Evolutionary conservation across 2,797 vertebrate species (phyloP).

Genomic region (Sebastes cheni): DNA sequence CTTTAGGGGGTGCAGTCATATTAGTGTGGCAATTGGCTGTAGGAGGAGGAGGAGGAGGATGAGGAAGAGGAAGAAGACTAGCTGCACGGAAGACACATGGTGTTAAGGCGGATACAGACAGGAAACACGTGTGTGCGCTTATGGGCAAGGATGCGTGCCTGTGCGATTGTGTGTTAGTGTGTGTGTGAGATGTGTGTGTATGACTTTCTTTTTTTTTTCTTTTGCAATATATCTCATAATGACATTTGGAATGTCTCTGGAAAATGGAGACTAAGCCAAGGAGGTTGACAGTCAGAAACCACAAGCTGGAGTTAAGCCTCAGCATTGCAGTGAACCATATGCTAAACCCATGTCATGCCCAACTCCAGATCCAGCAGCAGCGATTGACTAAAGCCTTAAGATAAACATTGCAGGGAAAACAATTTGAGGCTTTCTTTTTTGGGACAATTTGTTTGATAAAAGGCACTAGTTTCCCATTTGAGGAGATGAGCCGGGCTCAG

Average conservation of each 20-base stretch:
- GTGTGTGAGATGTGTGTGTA: constrained; percentile 18
- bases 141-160: constrained; percentile 58
- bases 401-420: constrained; percentile 77
- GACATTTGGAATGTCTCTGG: constrained; percentile 85
- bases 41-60: constrained; percentile 36
- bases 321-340: constrained; percentile 80
- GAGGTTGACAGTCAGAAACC: constrained; percentile 80
- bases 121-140: constrained; percentile 68
- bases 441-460: constrained; percentile 76
- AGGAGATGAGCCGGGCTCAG: constrained; percentile 45
- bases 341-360: constrained; percentile 79
- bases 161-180: constrained; percentile 25
- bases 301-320: constrained; percentile 79
- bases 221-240: constrained; percentile 79
- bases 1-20: constrained; percentile 84
- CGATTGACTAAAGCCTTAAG: constrained; percentile 80
- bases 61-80: constrained; percentile 58
- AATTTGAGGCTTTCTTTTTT: constrained; percentile 76
- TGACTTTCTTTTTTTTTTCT: constrained; percentile 54
- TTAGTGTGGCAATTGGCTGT: constrained; percentile 71
- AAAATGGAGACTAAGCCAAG: constrained; percentile 80
- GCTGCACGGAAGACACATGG: constrained; percentile 69
- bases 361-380: constrained; percentile 65
- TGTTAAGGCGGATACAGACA: constrained; percentile 69
- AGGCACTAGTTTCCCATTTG: constrained; percentile 64